These are phyloP conservation scores for Pogonognathellus flavescens DNA, from an alignment of 1,140 invertebrate species.

Conservation along the genomic window DNA sequence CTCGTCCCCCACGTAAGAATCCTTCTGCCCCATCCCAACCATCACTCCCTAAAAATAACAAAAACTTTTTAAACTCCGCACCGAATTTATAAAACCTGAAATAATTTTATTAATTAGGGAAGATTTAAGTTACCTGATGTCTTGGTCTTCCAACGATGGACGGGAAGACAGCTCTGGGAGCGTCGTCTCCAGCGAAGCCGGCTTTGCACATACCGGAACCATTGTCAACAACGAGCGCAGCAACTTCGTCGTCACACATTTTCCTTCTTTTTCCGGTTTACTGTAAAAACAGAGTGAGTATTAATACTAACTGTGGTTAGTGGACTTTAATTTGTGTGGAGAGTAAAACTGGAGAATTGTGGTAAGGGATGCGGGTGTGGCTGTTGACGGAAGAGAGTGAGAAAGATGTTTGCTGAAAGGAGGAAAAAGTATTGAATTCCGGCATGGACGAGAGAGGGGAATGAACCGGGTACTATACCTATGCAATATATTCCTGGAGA, in stretches of 20 bases:
- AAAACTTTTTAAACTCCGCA: neutral
- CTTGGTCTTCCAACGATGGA: constrained; percentile 81
- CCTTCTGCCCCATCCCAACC: constrained; percentile 96
- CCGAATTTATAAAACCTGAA: no score
- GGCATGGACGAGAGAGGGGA: no score
- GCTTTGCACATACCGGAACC: constrained; percentile 79
- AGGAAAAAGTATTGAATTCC: no score
- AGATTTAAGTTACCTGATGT: constrained; percentile 75
- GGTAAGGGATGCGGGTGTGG: neutral
- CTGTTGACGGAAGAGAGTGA: neutral
- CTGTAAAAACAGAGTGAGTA: no score
- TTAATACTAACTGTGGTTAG: no score
- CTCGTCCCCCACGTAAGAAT: constrained; percentile 97
- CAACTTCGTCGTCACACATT: constrained; percentile 79
- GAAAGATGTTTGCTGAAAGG: no score
- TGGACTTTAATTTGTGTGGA: no score
- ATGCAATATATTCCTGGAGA: no score
- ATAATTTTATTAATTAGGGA: neutral
- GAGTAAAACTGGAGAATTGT: no score
- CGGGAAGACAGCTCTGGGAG: constrained; percentile 93
- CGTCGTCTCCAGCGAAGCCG: constrained; percentile 85
- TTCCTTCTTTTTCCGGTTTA: constrained; percentile 46
- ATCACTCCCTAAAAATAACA: constrained; percentile 82
- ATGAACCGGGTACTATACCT: no score
- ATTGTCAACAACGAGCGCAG: constrained; percentile 77